Evolutionary conservation across 2,888 invertebrate species (phyloP), one percentile per base, ranked within the genome.

Genomic region (Scaptomyza polygonia): DNA sequence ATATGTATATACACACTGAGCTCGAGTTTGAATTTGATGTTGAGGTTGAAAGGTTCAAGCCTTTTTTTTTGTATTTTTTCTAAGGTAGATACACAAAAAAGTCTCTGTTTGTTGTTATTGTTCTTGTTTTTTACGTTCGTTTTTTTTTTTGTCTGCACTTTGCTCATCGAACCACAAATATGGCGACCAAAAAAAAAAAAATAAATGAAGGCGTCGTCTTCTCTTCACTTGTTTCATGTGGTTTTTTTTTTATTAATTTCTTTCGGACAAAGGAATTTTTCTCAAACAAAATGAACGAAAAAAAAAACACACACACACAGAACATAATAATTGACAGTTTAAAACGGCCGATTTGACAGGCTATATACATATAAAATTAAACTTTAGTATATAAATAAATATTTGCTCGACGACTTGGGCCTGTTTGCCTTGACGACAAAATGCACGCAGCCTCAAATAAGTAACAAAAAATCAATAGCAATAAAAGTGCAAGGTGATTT

Each of bases 391-490:
- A 18, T 53, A n/a, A 39, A 18, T 62, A 5, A 43, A 11, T 34
- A 27, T 64, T 4, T 39, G 5, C 25, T 34, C 63, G 49, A 34
- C 34, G 21, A 5, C 25, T 5, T 27, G 39, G 14, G 49, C 25
- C 25, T 11, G 36, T 48, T 48, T 39, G 66, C 58, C 49, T 66
- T 66, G 58, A 68, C 30, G 25, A 47, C 40, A 71, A 71, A 67
- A 70, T 34, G 62, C 82, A 59, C 84, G 59, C 77, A 77, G 85
- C 77, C 80, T 77, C 67, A 79, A 45, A 51, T 63, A 58, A 34
- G 40, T 66, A 61, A 72, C 59, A 74, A 74, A 72, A 69, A 74
- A 74, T 74, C 74, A 74, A 74, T 74, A 74, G 34, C 18, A 48
- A 18, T 5, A 47, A 43, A 49, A 43, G 59, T 78, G 79, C 79